Evolutionary conservation across 1,140 invertebrate genomes (phyloP), one percentile per base, ranked within the genome.

Genomic region (Drosophila dunni): DNA sequence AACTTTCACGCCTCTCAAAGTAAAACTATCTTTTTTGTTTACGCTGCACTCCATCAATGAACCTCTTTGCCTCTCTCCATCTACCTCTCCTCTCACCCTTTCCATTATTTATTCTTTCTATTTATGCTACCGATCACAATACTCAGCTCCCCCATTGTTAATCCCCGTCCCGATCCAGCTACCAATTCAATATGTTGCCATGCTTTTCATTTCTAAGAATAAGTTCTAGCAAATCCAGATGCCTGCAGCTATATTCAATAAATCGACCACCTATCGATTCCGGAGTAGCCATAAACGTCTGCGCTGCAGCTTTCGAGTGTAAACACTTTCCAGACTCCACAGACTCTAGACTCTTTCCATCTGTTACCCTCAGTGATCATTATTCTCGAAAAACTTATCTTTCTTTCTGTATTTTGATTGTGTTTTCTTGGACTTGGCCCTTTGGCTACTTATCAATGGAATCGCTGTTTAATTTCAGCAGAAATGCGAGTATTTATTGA

Each of bases 401-500:
- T 29, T 29, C 24, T 29, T 3, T 29, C 24, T 77, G 83, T 82
- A 68, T 74, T 82, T 82, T 66, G 78, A 78, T 81, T 64, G 36
- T 45, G 3, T 56, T 67, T 60, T 13, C 17, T 15, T 24, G 33
- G 42, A 40, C 24, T 17, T 33, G 17, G 4, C 64, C 20, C 36
- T 58, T 24, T 11, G 20, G 42, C 57, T 63, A 15, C 20, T 53
- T 61, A 45, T 20, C 40, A 46, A 10, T 56, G 24, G 57, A 46
- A 53, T 20, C 51, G 45, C 81, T 74, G 81, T 67, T 80, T 71
- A 78, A 81, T 75, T 71, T 76, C 58, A 57, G 73, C 61, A 57
- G 70, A 53, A 20, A 70, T 79, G 74, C 6, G 6, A 0, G 24
- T 88, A 83, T 88, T 83, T 83, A 86, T 86, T 77, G 79, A 86